Conservation (phyloP, 2,113 vertebrate genomes). For the Anoura caudifer region DNA sequence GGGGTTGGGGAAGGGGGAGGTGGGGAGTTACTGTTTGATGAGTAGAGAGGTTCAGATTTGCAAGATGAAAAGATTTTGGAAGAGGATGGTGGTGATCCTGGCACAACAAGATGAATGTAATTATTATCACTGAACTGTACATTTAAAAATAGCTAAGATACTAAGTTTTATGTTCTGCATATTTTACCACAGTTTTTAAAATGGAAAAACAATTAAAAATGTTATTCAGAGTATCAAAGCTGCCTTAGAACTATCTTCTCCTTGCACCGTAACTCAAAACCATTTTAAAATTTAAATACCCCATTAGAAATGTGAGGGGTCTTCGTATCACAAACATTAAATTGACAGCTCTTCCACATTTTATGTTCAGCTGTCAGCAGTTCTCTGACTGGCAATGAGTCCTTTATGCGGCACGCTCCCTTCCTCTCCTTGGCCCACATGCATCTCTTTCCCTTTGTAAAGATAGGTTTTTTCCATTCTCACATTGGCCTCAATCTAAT, state of each 20-base stretch:
- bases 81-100: not conserved
- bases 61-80: not conserved
- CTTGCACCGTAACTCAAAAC: not conserved
- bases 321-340: not conserved
- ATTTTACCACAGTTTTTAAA: not conserved
- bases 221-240: not conserved
- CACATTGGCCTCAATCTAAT: not conserved
- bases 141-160: not conserved
- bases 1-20: not conserved
- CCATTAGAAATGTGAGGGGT: not conserved
- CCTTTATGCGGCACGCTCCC: not conserved
- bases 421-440: not conserved
- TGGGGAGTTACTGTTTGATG: not conserved
- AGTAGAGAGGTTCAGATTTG: not conserved
- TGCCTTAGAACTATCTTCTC: not conserved
- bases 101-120: not conserved
- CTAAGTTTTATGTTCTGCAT: not conserved
- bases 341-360: not conserved
- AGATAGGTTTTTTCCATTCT: not conserved
- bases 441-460: not conserved
- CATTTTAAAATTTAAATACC: not conserved
- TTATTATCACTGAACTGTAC: not conserved
- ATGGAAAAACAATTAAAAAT: not conserved
- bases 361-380: not conserved
- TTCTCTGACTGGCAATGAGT: not conserved